phyloP scores from a whole-genome alignment of 2,113 vertebrate genomes.

The Larimichthys crocea region DNA sequence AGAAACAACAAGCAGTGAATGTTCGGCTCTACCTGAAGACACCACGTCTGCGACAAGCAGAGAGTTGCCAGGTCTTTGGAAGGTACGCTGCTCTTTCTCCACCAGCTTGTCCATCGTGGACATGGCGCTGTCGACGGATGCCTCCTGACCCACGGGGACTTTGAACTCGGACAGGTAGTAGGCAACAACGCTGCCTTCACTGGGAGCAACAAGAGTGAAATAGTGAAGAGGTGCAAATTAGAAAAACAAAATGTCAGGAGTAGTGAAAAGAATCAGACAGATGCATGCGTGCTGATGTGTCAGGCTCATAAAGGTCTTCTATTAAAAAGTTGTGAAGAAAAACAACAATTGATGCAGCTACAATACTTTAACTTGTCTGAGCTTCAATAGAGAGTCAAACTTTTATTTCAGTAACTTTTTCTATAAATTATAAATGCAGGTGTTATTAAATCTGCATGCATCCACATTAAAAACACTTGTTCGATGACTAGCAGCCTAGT shows the following conservation, averaged over 20 bases:
- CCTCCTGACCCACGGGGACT: constrained; percentile 68
- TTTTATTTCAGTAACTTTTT: too few relatives aligned
- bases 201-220: constrained; percentile 36
- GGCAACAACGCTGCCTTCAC: constrained; percentile 85
- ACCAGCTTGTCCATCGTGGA: constrained; percentile 27
- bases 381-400: too few relatives aligned
- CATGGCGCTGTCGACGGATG: constrained; percentile 68
- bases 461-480: too few relatives aligned
- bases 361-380: too few relatives aligned
- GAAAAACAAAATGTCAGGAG: background rate
- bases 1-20: background rate
- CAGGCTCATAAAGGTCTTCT: background rate
- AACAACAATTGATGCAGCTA: too few relatives aligned
- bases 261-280: background rate
- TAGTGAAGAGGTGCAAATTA: background rate
- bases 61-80: fast-evolving
- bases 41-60: constrained; percentile 62
- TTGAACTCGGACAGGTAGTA: constrained; percentile 85
- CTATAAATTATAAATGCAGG: too few relatives aligned
- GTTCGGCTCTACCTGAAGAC: constrained; percentile 70
- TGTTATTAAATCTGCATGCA: too few relatives aligned
- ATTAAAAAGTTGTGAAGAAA: background rate
- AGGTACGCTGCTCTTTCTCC: background rate
- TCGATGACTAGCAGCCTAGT: too few relatives aligned
- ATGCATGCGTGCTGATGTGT: background rate